Base-by-base conservation (phyloP, 1,140 invertebrate genomes). In the Cherax quadricarinatus region DNA sequence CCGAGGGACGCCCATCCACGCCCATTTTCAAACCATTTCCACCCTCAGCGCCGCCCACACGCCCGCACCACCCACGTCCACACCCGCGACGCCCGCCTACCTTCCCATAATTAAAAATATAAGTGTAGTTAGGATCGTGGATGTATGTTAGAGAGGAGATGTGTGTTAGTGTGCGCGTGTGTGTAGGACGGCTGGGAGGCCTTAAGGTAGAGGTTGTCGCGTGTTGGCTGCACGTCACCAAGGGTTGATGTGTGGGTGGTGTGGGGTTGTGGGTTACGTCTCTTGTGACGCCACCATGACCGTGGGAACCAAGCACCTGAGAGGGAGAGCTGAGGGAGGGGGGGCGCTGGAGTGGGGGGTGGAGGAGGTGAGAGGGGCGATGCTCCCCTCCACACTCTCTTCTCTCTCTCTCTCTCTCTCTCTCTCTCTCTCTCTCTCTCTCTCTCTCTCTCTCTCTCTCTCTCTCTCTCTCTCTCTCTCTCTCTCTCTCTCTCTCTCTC, bases 271-370 rank as follows among this genome's bases (percentile, higher is more conserved):
- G 86, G 86, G 75, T 80, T 88, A 60, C 86, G 86, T 24, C 86
- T 30, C 60, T 80, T 49, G 41, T 79, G 49, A 10, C 10, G n/a
- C 49, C 16, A 79, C 51, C 75, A 88, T 80, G 75, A 79, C 75
- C 86, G 86, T 88, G 86, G 86, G 86, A 88, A 88, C 86, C 49
- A 21, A 62, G 41, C 86, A 88, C 86, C 86, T 88, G 86, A 88
- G 78, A 80, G 86, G 75, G 75, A 80, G 86, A 80, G 73, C 53
- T 60, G 16, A 16, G 16, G 57, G 53, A 41, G 49, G 53, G 86
- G 51, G 66, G 60, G 48, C 30, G 2, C 30, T 1, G 30, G 30
- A 41, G 30, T 1, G 30, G 62, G 62, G 84, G 85, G 21, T 3
- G 30, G 16, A 51, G 85, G 48, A 41, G 41, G 75, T n/a, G 79